phyloP scores from a whole-genome alignment of 1,140 invertebrate species.

The Drosophila eugracilis region DNA sequence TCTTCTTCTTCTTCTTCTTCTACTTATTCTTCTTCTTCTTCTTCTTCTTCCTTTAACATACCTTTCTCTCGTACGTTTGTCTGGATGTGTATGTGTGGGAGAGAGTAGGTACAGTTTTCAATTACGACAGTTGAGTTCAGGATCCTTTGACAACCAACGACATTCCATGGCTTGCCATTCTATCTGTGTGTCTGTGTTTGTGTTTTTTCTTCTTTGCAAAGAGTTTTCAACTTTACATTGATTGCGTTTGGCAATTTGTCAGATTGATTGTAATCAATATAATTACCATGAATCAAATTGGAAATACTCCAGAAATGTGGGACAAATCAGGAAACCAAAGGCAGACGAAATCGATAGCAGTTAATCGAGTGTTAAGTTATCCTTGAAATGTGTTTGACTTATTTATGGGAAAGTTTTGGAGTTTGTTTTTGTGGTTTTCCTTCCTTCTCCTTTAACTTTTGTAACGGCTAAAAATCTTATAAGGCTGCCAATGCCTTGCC shows the following conservation, averaged over 20 bases:
- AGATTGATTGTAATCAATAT: slow-evolving; percentile 52
- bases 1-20: no score
- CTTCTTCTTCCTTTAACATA: neutral
- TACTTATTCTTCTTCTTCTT: no score
- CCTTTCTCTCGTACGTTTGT: neutral
- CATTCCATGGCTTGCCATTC: slow-evolving; percentile 29
- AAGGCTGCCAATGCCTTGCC: no score
- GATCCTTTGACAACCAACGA: slow-evolving; percentile 63
- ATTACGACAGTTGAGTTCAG: slow-evolving; percentile 65
- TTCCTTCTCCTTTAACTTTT: no score
- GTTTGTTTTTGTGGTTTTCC: neutral
- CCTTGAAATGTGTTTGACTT: neutral
- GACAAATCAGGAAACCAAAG: slow-evolving; percentile 12
- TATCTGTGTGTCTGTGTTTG: neutral
- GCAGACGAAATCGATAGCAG: slow-evolving; percentile 8
- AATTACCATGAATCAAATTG: slow-evolving; percentile 20
- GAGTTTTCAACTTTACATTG: slow-evolving; percentile 37
- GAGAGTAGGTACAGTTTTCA: slow-evolving; percentile 70
- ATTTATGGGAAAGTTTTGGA: neutral
- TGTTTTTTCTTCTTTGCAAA: neutral
- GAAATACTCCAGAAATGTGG: slow-evolving; percentile 25
- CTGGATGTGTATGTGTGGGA: slow-evolving; percentile 7
- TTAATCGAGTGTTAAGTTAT: neutral
- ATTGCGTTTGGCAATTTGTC: slow-evolving; percentile 53
- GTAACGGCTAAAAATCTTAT: no score